phyloP scores from a whole-genome alignment of 2,113 vertebrate genomes.

The Elephantulus edwardii region DNA sequence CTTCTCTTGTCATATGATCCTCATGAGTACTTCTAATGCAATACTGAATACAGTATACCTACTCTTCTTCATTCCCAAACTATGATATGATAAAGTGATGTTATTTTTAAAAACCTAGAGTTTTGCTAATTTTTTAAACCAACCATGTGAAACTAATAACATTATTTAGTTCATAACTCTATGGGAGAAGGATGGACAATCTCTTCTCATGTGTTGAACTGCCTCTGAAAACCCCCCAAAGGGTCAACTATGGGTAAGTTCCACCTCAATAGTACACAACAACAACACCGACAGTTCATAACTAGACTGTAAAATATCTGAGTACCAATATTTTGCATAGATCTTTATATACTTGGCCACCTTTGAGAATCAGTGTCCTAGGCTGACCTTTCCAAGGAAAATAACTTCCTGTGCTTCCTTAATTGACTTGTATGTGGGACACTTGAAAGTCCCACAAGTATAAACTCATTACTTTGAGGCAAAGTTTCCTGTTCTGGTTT shows the following conservation, averaged over 20 bases:
- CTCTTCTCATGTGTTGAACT: no score
- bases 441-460: slow-evolving; percentile 1
- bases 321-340: slow-evolving; percentile 21
- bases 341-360: not conserved
- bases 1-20: no score
- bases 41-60: no score
- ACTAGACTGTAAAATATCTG: not conserved
- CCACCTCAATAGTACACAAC: no score
- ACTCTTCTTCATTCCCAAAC: not conserved
- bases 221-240: no score
- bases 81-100: not conserved
- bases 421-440: not conserved
- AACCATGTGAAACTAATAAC: slow-evolving; percentile 18
- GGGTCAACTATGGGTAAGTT: no score
- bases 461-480: slow-evolving; percentile 16
- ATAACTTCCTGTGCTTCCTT: slow-evolving; percentile 3
- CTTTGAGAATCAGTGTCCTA: slow-evolving; percentile 39
- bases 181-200: no score
- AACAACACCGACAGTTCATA: no score
- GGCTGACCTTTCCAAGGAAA: slow-evolving; percentile 6
- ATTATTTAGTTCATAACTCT: no score
- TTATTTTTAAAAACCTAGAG: not conserved
- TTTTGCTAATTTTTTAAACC: not conserved
- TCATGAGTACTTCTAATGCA: no score
- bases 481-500: not conserved